Percentiles rank a stretch among this genome's conserved stretches.
Conservation (phyloP, 1,140 invertebrate species). For the Dinoponera quadriceps region DNA sequence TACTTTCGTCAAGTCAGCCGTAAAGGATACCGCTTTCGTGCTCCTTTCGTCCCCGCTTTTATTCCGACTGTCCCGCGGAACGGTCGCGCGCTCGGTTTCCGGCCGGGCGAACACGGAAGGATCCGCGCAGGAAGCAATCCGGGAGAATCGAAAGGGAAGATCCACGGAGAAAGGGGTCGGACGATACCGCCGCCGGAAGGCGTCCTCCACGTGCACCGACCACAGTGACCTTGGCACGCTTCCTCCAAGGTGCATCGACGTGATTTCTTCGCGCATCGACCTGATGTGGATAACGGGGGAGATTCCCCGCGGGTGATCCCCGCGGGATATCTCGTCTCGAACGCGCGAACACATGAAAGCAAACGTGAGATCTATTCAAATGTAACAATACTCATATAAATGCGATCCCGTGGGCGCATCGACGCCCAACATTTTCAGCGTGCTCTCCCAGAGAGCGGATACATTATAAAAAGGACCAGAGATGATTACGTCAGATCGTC, state of each 20-base stretch:
- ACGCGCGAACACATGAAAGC: background rate
- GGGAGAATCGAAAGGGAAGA: background rate
- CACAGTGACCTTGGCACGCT: constrained; percentile 62
- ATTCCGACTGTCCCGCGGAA: background rate
- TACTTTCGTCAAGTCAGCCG: constrained; percentile 74
- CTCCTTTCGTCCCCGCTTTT: constrained; percentile 28
- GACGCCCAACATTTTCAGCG: too few relatives aligned
- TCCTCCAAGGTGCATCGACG: constrained; percentile 55
- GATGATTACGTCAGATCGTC: too few relatives aligned
- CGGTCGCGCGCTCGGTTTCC: background rate
- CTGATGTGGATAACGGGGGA: constrained; percentile 28
- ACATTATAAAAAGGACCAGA: too few relatives aligned
- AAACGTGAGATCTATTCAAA: background rate
- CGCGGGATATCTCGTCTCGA: background rate
- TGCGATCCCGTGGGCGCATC: too few relatives aligned
- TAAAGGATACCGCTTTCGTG: constrained; percentile 69
- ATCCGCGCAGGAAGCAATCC: constrained; percentile 14
- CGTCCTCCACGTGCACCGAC: constrained; percentile 36
- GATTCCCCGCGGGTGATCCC: constrained; percentile 4
- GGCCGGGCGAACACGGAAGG: background rate
- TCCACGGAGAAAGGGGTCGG: constrained; percentile 4
- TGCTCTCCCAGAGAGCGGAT: too few relatives aligned
- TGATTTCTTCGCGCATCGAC: constrained; percentile 47
- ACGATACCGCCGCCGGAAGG: constrained; percentile 29
- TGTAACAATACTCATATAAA: background rate